Percentiles rank a stretch among this genome's conserved stretches.
Conservation (phyloP, 1,140 invertebrate species). For the Brachionus rotundiformis region DNA sequence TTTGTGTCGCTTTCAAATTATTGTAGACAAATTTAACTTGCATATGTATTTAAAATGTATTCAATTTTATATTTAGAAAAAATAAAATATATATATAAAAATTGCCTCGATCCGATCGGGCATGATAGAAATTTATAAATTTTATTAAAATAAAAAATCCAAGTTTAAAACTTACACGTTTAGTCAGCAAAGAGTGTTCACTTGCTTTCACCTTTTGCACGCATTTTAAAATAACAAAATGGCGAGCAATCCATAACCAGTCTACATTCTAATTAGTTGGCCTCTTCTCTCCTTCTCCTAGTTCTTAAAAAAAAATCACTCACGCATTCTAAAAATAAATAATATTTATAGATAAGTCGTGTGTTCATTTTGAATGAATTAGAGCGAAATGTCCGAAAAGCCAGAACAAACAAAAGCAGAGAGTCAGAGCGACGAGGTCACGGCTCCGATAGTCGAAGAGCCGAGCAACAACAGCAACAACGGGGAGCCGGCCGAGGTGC, state of each 20-base stretch:
- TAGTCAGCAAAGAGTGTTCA: not conserved
- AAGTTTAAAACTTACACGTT: not conserved
- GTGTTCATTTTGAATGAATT: slow-evolving; percentile 19
- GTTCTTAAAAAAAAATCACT: not conserved
- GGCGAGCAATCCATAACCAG: no score
- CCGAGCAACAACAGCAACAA: no score
- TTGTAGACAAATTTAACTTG: not conserved
- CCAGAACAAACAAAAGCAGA: not conserved
- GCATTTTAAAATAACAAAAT: not conserved
- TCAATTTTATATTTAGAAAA: not conserved
- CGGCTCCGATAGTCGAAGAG: not conserved
- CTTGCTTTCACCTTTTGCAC: not conserved
- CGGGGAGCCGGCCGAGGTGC: not conserved
- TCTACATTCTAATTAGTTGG: no score
- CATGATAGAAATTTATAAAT: not conserved
- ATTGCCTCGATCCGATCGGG: not conserved
- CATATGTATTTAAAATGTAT: not conserved
- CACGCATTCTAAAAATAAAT: not conserved
- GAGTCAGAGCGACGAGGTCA: not conserved
- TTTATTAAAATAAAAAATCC: not conserved
- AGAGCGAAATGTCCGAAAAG: slow-evolving; percentile 1
- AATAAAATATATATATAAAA: not conserved
- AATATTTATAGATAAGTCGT: not conserved
- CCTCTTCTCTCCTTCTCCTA: not conserved
- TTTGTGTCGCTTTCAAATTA: not conserved